Evolutionary conservation across 1,140 invertebrate genomes (phyloP), one percentile per base, ranked within the genome.

Genomic region (Drosophila obscura): DNA sequence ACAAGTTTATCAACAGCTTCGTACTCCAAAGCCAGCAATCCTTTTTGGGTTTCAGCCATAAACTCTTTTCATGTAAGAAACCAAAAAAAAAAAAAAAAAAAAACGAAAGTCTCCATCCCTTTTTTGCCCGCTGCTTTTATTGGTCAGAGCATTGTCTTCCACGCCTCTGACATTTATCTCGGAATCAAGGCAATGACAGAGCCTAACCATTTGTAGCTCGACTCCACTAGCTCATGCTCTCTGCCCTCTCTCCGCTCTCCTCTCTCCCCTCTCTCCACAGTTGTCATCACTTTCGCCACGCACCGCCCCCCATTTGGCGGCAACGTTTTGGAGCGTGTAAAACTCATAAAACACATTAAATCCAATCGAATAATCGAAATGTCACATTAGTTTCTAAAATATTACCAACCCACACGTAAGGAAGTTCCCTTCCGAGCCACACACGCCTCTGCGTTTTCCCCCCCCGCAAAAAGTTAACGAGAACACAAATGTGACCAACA

Each of bases 281-380:
- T 67, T 85, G 81, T 85, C 81, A 85, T 73, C 80, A 66, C 73
- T 63, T 59, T 50, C 78, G 46, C 59, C 31, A 16, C 52, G 46
- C 22, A 44, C 13, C 22, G 22, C 51, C 61, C 28, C 44, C 51
- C 60, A 15, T 35, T 35, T 9, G 8, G 31, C 2, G 31, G 31
- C 8, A 73, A 66, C 71, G 59, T 44, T 53, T 55, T 19, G 73
- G 44, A 83, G 84, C 82, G 83, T 88, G 83, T 81, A 85, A 81
- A 78, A 81, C 81, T 90, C 90, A 91, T 91, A 91, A 91, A 91
- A 91, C 89, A 91, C 89, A 91, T 91, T 91, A 91, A 91, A 91
- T 91, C 89, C 89, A 91, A 91, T 91, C 87, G 90, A 91, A 91
- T 91, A 91, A 91, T 91, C 89, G 89, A 91, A 91, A 91, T 91